Evolutionary conservation across 2,888 invertebrate genomes (phyloP).

Genomic region (Cataglyphis altisquamis): DNA sequence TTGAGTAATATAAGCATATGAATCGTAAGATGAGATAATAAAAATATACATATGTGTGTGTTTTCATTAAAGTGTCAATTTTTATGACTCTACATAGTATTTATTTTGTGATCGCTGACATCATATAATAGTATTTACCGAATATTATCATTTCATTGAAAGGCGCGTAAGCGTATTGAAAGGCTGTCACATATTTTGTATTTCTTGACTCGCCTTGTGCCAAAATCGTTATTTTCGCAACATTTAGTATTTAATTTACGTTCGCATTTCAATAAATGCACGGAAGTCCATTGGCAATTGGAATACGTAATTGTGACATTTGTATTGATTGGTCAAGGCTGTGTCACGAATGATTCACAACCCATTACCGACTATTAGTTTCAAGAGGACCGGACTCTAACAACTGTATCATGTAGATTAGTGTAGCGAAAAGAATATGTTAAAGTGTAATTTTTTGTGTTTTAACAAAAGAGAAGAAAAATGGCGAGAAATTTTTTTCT

Average conservation of each 20-base stretch:
- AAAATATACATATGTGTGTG: neutral
- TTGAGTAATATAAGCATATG: neutral
- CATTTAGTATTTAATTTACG: neutral
- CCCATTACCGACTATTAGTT: neutral
- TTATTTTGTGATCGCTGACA: neutral
- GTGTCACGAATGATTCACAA: neutral
- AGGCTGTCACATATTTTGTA: neutral
- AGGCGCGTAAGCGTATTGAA: neutral
- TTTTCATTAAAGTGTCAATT: neutral
- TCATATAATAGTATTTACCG: neutral
- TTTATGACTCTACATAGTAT: neutral
- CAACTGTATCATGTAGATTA: neutral
- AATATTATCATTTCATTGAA: neutral
- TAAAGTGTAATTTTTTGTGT: neutral
- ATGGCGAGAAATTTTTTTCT: neutral
- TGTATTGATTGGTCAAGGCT: neutral
- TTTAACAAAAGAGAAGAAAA: neutral
- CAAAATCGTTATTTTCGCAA: neutral
- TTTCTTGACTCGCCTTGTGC: neutral
- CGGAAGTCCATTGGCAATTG: neutral
- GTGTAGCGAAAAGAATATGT: neutral
- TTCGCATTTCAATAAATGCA: neutral
- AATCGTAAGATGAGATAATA: neutral
- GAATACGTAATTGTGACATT: conserved; percentile 2
- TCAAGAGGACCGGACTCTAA: neutral